Percentiles rank a stretch among this genome's conserved stretches.
Conservation (phyloP, 2,888 invertebrate genomes). For the Heliconius cydno region DNA sequence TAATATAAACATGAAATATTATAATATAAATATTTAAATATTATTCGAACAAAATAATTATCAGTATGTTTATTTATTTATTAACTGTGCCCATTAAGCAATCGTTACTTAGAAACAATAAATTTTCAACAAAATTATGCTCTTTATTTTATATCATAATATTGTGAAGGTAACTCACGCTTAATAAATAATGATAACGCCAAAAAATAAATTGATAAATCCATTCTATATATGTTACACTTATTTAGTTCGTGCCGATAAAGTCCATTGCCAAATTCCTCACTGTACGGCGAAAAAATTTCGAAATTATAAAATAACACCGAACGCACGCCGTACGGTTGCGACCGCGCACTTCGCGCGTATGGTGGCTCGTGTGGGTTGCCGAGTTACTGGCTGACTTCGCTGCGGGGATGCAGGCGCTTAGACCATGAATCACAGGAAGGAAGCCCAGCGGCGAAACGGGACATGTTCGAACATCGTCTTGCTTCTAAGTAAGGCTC, state of each 20-base stretch:
- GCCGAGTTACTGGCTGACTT: slow-evolving; percentile 61
- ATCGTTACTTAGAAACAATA: neutral
- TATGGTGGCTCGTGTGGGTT: slow-evolving; percentile 60
- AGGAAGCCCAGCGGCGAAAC: slow-evolving; percentile 70
- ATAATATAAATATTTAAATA: too few relatives aligned
- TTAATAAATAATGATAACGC: slow-evolving; percentile 68
- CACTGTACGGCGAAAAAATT: slow-evolving; percentile 28
- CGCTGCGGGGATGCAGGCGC: slow-evolving; percentile 48
- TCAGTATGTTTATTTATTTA: neutral
- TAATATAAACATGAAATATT: too few relatives aligned
- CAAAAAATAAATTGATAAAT: slow-evolving; percentile 62
- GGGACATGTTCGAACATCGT: slow-evolving; percentile 71
- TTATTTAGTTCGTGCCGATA: slow-evolving; percentile 31
- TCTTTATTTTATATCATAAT: neutral
- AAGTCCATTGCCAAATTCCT: slow-evolving; percentile 14
- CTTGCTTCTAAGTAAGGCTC: slow-evolving; percentile 56
- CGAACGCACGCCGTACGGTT: slow-evolving; percentile 47
- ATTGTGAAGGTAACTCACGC: slow-evolving; percentile 62
- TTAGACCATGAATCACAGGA: slow-evolving; percentile 77
- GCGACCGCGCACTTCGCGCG: slow-evolving; percentile 54
- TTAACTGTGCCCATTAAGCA: neutral
- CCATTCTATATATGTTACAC: slow-evolving; percentile 65
- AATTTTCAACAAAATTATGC: neutral
- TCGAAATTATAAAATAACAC: slow-evolving; percentile 33
- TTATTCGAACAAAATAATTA: too few relatives aligned